These are phyloP conservation scores for Mellivora capensis DNA, from an alignment of 2,113 vertebrate species.

Conservation along the genomic window DNA sequence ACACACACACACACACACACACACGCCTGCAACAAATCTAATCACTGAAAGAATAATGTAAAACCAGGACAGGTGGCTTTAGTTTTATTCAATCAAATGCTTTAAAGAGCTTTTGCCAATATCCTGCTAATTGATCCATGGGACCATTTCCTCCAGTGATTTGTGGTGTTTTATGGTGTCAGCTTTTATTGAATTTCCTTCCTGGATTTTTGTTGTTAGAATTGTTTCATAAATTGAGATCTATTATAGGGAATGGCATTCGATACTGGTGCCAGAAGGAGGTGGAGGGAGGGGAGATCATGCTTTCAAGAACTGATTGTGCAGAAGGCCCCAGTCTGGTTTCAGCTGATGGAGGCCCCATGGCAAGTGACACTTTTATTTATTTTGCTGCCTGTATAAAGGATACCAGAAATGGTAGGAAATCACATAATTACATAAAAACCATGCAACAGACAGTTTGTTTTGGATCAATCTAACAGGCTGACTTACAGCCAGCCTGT, in stretches of 20 bases:
- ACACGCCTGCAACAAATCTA: neutral
- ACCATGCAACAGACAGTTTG: neutral
- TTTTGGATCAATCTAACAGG: neutral
- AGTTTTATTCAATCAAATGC: neutral
- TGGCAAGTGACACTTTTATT: neutral
- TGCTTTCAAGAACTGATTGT: neutral
- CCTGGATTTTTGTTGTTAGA: neutral
- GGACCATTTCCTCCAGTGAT: neutral
- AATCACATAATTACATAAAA: neutral
- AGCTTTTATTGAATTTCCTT: conserved; percentile 15
- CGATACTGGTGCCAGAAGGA: neutral
- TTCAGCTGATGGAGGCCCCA: neutral
- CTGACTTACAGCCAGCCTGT: neutral
- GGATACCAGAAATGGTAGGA: neutral
- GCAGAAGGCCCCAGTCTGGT: neutral
- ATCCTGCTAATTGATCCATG: conserved; percentile 7
- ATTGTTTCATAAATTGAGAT: conserved; percentile 11
- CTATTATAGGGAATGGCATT: neutral
- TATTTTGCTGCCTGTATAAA: neutral
- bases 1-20: no score
- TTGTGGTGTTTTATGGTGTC: neutral
- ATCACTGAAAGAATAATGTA: neutral
- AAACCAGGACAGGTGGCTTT: neutral
- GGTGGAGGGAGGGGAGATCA: neutral
- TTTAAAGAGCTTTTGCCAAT: conserved; percentile 12